Conservation (phyloP, 2,113 vertebrate species). For the Charadrius vociferus region DNA sequence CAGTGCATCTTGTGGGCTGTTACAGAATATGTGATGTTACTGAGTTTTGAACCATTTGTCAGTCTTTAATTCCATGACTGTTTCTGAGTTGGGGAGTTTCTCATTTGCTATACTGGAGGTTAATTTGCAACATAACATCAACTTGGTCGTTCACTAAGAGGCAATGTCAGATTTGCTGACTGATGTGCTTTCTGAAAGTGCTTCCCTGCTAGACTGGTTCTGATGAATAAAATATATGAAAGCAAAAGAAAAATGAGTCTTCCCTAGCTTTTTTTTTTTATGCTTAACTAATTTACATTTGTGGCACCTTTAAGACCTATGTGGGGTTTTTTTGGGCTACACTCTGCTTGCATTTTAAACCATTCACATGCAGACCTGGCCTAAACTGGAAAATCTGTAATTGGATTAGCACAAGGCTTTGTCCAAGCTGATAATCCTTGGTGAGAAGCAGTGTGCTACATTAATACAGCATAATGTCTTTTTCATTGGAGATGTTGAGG, state of each 20-base stretch:
- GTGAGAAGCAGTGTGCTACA: background rate
- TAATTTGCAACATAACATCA: background rate
- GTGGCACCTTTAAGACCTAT: background rate
- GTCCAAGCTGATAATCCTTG: background rate
- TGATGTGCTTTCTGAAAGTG: background rate
- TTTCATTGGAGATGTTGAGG: background rate
- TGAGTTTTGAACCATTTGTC: background rate
- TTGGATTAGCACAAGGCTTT: background rate
- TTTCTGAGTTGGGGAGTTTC: background rate
- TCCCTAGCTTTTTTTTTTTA: background rate
- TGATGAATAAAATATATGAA: conserved; percentile 10
- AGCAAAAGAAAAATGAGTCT: background rate
- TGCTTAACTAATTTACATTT: background rate
- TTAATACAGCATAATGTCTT: background rate
- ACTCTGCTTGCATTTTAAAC: background rate
- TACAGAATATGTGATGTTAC: background rate
- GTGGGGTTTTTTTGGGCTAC: background rate
- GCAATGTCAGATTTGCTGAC: background rate
- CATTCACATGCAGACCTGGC: background rate
- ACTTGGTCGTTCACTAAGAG: background rate
- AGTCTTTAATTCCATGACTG: background rate
- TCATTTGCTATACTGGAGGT: background rate
- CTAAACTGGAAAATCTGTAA: background rate
- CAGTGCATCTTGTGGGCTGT: background rate
- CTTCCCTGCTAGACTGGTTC: background rate